Evolutionary conservation across 2,113 vertebrate genomes (phyloP), one percentile per base, ranked within the genome.

Genomic region (Sylvietta virens): DNA sequence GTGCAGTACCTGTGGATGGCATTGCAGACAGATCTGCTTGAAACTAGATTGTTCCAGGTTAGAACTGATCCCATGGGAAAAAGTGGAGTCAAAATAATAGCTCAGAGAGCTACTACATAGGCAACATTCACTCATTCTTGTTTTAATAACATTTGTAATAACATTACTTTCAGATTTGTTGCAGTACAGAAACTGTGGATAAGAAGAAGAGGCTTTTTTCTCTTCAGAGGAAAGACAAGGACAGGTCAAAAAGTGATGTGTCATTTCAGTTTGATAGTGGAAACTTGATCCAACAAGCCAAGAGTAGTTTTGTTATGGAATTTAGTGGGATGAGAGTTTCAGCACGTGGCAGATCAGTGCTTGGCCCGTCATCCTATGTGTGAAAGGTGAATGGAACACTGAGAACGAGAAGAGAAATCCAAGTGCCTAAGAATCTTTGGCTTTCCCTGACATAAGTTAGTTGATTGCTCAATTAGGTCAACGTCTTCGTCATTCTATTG

Each of bases 331-430:
- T 27, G 44, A 76, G 33, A 15, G 5, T 40, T 80, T 61, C 70
- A 86, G 44, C 39, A 47, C 1, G 19, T 27, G 20, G 35, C 7
- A 21, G 66, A 44, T 31, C 44, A 54, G 23, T 5, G 8, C 53
- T 92, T 7, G 1, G 21, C 54, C 44, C 17, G 4, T 60, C 77
- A n/a, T 24, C 31, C 69, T 73, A 13, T 0, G 0, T 0, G 0
- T 66, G 77, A n/a, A 37, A 79, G 51, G 47, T 66, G 35, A 86
- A 78, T 67, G 77, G 79, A 96, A 67, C 20, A 37, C 33, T 44
- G 33, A n/a, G 53, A 26, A 30, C 35, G 42, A 79, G 51, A 83
- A 86, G 23, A 92, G 65, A 86, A 67, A 72, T 64, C 58, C 23
- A 76, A 88, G 27, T 45, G 6, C 53, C 51, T 64, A 51, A 69